Evolutionary conservation across 2,797 vertebrate species (phyloP).

Genomic region (Pseudomugil gertrudae): DNA sequence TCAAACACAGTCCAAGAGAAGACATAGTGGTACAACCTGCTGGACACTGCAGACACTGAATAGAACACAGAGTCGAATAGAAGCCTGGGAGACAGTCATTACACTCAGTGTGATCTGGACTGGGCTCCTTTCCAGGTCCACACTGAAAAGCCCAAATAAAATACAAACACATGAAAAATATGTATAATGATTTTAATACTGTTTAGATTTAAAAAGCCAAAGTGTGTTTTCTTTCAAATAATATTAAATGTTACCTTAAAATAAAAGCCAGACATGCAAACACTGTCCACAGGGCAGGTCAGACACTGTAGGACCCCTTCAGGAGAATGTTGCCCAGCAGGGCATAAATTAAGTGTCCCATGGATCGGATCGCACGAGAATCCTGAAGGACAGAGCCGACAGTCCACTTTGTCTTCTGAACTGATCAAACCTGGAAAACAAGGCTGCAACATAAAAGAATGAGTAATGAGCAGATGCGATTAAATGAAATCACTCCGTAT

Average conservation of each 20-base stretch:
- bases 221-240: background rate
- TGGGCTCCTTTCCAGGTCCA: slow-evolving; percentile 80
- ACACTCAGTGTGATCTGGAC: slow-evolving; percentile 69
- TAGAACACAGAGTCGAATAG: slow-evolving; percentile 73
- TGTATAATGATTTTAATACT: background rate
- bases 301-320: slow-evolving; percentile 82
- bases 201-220: background rate
- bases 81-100: slow-evolving; percentile 73
- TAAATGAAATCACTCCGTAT: background rate
- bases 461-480: background rate
- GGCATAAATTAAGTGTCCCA: slow-evolving; percentile 77
- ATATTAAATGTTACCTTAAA: slow-evolving; percentile 71
- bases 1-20: background rate
- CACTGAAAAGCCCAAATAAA: slow-evolving; percentile 61
- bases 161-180: background rate
- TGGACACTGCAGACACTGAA: slow-evolving; percentile 81
- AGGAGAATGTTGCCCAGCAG: slow-evolving; percentile 83
- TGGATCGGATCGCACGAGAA: slow-evolving; percentile 77
- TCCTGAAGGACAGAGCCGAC: slow-evolving; percentile 84
- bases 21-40: slow-evolving; percentile 76
- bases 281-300: slow-evolving; percentile 80
- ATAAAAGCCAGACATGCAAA: slow-evolving; percentile 82
- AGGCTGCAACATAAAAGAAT: slow-evolving; percentile 69
- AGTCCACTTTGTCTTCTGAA: slow-evolving; percentile 82
- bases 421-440: slow-evolving; percentile 85